Evolutionary conservation across 2,797 vertebrate species (phyloP), one percentile per base, ranked within the genome.

Genomic region (Gobio occitaniae): DNA sequence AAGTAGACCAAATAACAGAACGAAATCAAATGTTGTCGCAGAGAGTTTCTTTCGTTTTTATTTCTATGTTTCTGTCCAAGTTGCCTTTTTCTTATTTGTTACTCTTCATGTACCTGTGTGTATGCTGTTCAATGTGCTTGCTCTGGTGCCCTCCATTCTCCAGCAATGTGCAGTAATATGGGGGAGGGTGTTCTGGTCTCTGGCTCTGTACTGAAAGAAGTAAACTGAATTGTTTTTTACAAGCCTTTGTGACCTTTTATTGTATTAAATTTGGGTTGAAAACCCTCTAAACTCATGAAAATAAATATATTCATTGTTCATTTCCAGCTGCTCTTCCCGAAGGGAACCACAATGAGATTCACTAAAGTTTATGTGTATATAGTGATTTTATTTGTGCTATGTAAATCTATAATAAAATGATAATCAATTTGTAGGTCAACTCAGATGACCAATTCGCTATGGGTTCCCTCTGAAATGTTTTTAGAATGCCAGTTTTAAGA

Each of bases 1-100:
- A 95, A 94, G 92, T 95, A 93, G 94, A 95, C 94, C 95, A 95
- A 95, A 95, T 93, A 94, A 94, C 92, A 91, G 91, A 91, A 89
- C 48, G 83, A 91, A 93, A 90, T 92, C 84, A 88, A 89, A 87
- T 88, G 93, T 88, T 92, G 92, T 94, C 88, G 86, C 82, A 83
- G 90, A 93, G 91, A 91, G 90, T 87, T 92, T 92, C 85, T 87
- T 92, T 91, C 80, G 86, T 85, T 88, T 63, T 91, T 90, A 84
- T 91, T 87, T 89, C 85, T 82, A 89, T 85, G 89, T 90, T 92
- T 92, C 88, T 93, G 93, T 95, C 95, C 93, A 59, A 93, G 93
- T 93, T 95, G 94, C 95, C 94, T 95, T 94, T 83, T 93, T 93
- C 92, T 94, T 92, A 88, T 92, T 90, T 89, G 84, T 93, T 92